phyloP scores from a whole-genome alignment of 2,888 invertebrate species.

The Gandaritis pyraliata region DNA sequence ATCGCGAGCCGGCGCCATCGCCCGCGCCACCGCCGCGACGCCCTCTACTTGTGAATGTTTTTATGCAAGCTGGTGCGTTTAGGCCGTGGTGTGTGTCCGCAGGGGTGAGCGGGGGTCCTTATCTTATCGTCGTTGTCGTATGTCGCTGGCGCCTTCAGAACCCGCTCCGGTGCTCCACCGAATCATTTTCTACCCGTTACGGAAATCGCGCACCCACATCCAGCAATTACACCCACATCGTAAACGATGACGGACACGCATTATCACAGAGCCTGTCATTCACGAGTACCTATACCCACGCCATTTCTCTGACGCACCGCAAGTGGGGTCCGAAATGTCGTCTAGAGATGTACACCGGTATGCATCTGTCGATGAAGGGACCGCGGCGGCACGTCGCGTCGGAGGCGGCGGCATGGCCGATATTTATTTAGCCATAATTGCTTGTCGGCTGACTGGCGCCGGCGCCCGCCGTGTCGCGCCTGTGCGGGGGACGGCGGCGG shows the following conservation, averaged over 20 bases:
- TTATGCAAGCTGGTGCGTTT: constrained; percentile 62
- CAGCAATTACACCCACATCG: constrained; percentile 63
- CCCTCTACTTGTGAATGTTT: constrained; percentile 72
- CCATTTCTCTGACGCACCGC: constrained; percentile 63
- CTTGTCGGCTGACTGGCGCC: constrained; percentile 82
- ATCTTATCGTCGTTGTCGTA: constrained; percentile 63
- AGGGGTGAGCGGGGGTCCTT: constrained; percentile 47
- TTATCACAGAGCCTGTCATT: constrained; percentile 61
- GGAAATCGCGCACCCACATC: constrained; percentile 62
- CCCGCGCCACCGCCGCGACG: constrained; percentile 47
- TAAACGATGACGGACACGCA: constrained; percentile 51
- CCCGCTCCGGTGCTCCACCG: constrained; percentile 33
- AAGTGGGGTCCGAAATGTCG: constrained; percentile 70
- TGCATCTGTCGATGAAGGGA: constrained; percentile 73
- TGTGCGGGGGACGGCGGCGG: constrained; percentile 50
- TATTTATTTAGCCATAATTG: constrained; percentile 84
- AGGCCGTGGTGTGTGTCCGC: constrained; percentile 43
- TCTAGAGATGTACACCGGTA: constrained; percentile 66
- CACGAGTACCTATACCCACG: constrained; percentile 66
- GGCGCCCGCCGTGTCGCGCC: constrained; percentile 81
- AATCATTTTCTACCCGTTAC: constrained; percentile 45
- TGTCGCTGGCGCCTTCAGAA: constrained; percentile 57
- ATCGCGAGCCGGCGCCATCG: constrained; percentile 58
- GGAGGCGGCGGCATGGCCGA: constrained; percentile 76
- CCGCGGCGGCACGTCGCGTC: constrained; percentile 53